phyloP scores from a whole-genome alignment of 2,113 vertebrate genomes.

The Sardina pilchardus region DNA sequence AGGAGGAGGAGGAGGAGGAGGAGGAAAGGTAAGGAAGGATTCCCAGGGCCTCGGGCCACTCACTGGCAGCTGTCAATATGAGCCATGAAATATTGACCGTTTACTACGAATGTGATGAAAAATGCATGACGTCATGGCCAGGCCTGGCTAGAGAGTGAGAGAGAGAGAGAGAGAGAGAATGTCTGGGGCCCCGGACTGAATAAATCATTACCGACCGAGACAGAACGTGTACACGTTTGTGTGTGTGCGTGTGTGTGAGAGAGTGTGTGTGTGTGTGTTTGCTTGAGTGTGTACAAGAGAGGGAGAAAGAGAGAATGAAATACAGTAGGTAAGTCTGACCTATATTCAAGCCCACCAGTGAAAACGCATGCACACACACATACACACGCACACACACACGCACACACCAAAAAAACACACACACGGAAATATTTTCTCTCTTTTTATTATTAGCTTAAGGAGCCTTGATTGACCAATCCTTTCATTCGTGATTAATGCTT shows the following conservation, averaged over 20 bases:
- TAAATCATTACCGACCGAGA: conserved; percentile 18
- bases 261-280: neutral
- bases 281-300: neutral
- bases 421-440: neutral
- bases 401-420: conserved; percentile 10
- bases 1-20: conserved; percentile 34
- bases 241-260: neutral
- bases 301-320: neutral
- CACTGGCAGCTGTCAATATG: conserved; percentile 54
- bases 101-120: conserved; percentile 62
- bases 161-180: neutral
- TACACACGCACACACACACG: conserved; percentile 11
- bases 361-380: conserved; percentile 5
- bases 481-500: neutral
- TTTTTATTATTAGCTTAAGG: neutral
- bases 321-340: neutral
- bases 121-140: conserved; percentile 61
- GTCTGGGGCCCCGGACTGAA: conserved; percentile 6
- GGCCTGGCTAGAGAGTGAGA: neutral
- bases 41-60: conserved; percentile 26
- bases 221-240: neutral
- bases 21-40: conserved; percentile 11
- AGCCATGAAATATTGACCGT: conserved; percentile 66
- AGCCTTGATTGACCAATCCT: neutral
- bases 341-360: neutral